phyloP scores from a whole-genome alignment of 2,113 vertebrate species.

The Istiophorus platypterus region DNA sequence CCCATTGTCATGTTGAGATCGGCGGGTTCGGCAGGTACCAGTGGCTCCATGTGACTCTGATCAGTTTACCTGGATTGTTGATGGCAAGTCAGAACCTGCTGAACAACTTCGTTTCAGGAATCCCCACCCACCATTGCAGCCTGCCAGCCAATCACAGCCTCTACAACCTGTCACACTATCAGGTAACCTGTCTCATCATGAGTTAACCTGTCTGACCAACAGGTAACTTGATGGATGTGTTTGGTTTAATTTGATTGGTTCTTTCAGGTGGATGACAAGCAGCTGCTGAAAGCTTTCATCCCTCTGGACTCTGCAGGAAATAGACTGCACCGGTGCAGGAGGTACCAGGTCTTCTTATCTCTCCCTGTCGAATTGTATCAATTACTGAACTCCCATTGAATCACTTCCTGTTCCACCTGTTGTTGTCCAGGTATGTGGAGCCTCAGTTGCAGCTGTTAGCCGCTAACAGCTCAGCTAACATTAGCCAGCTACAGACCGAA shows the following conservation, averaged over 20 bases:
- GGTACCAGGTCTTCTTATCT: slow-evolving; percentile 21
- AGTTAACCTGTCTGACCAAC: neutral
- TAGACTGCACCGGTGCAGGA: slow-evolving; percentile 78
- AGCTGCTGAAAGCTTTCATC: slow-evolving; percentile 76
- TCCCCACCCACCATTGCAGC: slow-evolving; percentile 84
- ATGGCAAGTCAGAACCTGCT: slow-evolving; percentile 89
- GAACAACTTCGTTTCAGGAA: slow-evolving; percentile 86
- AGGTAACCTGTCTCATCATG: slow-evolving; percentile 37
- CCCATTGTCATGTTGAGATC: slow-evolving; percentile 49
- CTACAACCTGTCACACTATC: slow-evolving; percentile 35
- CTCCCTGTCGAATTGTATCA: neutral
- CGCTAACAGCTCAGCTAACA: slow-evolving; percentile 34
- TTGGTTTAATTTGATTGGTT: slow-evolving; percentile 16
- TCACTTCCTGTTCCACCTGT: slow-evolving; percentile 19
- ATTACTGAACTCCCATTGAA: neutral
- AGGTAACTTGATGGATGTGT: neutral
- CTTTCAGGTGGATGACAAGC: slow-evolving; percentile 55
- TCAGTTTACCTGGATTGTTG: slow-evolving; percentile 84
- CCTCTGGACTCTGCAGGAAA: slow-evolving; percentile 72
- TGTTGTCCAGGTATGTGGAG: slow-evolving; percentile 58
- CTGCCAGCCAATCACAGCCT: slow-evolving; percentile 68
- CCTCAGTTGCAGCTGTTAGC: slow-evolving; percentile 76
- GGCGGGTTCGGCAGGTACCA: slow-evolving; percentile 87
- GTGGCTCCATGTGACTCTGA: slow-evolving; percentile 83
- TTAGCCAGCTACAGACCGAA: slow-evolving; percentile 72